A percentile compares a stretch with the other conserved stretches of the same genome.
phyloP scores from a whole-genome alignment of 1,140 invertebrate genomes.

The Ceratoteleas bidentatus region DNA sequence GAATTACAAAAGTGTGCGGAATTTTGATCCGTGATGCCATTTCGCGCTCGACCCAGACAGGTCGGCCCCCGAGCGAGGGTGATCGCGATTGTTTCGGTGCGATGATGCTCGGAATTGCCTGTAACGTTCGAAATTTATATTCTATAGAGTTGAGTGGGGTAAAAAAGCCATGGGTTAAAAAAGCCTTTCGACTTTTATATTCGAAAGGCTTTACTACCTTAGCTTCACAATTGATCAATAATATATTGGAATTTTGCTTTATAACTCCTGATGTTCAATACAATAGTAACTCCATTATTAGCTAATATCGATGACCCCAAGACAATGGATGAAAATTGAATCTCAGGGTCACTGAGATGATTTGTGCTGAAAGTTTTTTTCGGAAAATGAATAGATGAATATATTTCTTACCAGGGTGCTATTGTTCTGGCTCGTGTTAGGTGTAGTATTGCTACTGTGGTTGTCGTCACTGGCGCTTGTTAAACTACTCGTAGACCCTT shows the following conservation, averaged over 20 bases:
- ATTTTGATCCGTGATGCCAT: conserved; percentile 89
- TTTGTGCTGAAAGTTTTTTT: no score
- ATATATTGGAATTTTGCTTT: no score
- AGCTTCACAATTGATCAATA: no score
- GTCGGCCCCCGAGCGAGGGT: conserved; percentile 88
- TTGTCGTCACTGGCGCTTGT: conserved; percentile 79
- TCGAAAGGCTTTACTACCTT: no score
- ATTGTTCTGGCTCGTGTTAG: conserved; percentile 78
- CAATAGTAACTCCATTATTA: no score
- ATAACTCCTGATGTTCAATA: no score
- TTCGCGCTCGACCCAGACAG: conserved; percentile 88
- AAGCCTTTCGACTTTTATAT: no score
- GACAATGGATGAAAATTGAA: no score
- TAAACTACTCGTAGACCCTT: conserved; percentile 81
- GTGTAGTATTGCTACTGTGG: conserved; percentile 76
- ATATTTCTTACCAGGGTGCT: conserved; percentile 76
- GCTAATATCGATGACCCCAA: no score
- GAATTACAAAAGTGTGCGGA: conserved; percentile 94
- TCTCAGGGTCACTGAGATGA: background rate
- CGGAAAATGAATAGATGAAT: no score
- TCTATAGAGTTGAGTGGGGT: no score
- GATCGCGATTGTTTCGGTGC: conserved; percentile 83
- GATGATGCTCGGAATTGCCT: conserved; percentile 77
- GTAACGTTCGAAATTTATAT: conserved; percentile 27
- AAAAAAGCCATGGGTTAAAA: no score